Evolutionary conservation across 2,797 vertebrate species (phyloP).

Genomic region (Glossophaga mutica): DNA sequence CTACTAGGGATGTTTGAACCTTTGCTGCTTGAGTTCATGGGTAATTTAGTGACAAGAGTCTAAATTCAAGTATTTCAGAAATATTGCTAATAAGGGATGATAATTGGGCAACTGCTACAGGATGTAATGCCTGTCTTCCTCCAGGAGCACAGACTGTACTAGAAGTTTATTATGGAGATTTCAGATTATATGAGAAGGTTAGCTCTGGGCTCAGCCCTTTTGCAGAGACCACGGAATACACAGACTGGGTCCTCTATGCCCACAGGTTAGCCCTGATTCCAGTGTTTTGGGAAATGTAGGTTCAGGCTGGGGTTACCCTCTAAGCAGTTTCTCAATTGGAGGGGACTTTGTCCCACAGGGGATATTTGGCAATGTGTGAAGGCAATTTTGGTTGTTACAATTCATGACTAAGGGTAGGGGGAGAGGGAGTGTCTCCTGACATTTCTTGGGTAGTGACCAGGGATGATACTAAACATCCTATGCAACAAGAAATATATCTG

Average conservation of each 20-base stretch:
- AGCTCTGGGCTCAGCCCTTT: background rate
- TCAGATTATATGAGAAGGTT: background rate
- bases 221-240: background rate
- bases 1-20: background rate
- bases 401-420: background rate
- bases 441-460: background rate
- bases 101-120: background rate
- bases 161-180: background rate
- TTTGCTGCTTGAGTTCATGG: background rate
- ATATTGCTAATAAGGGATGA: background rate
- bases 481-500: background rate
- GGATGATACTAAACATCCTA: background rate
- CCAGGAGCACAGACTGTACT: background rate
- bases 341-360: background rate
- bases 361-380: background rate
- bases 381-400: background rate
- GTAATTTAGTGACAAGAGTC: slow-evolving; percentile 1
- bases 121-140: background rate
- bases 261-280: background rate
- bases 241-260: background rate
- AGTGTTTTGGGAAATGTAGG: background rate
- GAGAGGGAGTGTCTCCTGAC: background rate
- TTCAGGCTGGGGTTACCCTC: background rate
- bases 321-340: background rate
- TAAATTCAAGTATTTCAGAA: background rate